Conservation (phyloP, 2,888 invertebrate genomes). For the Eudasyphora cyanicolor region DNA sequence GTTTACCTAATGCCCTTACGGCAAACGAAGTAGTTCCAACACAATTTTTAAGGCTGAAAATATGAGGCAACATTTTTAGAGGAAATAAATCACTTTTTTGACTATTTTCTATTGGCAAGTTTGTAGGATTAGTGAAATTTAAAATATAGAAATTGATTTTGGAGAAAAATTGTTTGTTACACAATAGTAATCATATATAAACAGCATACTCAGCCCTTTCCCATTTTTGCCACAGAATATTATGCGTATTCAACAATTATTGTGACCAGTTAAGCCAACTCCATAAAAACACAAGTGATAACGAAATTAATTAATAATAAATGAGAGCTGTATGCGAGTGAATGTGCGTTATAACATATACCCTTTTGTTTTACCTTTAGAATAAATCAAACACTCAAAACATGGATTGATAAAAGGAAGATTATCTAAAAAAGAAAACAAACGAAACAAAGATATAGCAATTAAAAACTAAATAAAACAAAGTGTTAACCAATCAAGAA, state of each 20-base stretch:
- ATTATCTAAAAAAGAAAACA: background rate
- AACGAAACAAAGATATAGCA: too few relatives aligned
- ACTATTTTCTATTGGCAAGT: too few relatives aligned
- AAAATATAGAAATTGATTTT: too few relatives aligned
- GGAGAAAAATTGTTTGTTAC: too few relatives aligned
- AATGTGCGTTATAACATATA: background rate
- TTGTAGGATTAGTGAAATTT: too few relatives aligned
- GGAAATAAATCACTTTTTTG: too few relatives aligned
- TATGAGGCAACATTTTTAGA: too few relatives aligned
- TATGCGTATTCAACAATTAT: background rate
- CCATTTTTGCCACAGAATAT: background rate
- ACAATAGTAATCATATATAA: too few relatives aligned
- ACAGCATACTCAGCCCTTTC: too few relatives aligned
- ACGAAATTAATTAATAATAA: background rate
- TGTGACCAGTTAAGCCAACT: background rate
- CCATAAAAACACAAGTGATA: background rate
- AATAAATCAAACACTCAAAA: slow-evolving; percentile 11
- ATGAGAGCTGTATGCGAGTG: background rate
- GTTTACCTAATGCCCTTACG: too few relatives aligned
- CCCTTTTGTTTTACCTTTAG: background rate
- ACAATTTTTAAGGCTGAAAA: too few relatives aligned
- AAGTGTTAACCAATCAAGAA: background rate
- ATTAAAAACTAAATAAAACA: background rate
- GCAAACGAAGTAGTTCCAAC: too few relatives aligned
- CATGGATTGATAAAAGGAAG: slow-evolving; percentile 7